These are phyloP conservation scores for Sphaeramia orbicularis DNA, from an alignment of 2,797 vertebrate genomes.

Conservation along the genomic window DNA sequence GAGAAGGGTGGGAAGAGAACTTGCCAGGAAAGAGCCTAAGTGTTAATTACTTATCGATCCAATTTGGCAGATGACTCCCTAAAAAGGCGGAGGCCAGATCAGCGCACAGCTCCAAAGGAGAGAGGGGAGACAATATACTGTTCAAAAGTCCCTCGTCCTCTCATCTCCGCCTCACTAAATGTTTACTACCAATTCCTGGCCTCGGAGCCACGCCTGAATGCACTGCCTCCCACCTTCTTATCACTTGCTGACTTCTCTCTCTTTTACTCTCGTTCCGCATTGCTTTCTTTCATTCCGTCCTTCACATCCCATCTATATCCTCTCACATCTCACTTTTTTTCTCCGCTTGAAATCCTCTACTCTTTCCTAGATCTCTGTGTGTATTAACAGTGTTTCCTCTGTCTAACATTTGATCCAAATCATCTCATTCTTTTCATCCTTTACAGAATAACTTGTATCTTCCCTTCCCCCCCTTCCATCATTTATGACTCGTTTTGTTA, in stretches of 20 bases:
- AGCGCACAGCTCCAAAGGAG: conserved; percentile 59
- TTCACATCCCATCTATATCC: conserved; percentile 55
- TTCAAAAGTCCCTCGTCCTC: conserved; percentile 64
- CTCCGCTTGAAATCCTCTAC: neutral
- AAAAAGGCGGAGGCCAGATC: conserved; percentile 72
- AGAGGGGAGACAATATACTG: conserved; percentile 67
- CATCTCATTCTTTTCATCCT: conserved; percentile 21
- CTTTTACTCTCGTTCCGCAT: conserved; percentile 57
- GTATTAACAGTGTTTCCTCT: conserved; percentile 30
- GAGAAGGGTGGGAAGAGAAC: conserved; percentile 53
- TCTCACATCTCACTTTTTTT: conserved; percentile 42
- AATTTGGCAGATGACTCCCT: conserved; percentile 85
- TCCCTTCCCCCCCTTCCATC: conserved; percentile 7
- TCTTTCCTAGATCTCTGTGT: conserved; percentile 17
- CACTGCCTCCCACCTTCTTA: conserved; percentile 42
- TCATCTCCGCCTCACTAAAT: conserved; percentile 73
- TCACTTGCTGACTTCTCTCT: conserved; percentile 48
- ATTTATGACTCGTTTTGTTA: conserved; percentile 12
- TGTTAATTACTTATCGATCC: conserved; percentile 89
- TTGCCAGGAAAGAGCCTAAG: conserved; percentile 75
- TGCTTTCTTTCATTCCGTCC: conserved; percentile 53
- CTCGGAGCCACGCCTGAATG: conserved; percentile 52
- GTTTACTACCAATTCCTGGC: conserved; percentile 69
- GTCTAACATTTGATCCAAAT: conserved; percentile 21
- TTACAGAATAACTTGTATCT: neutral